These are phyloP conservation scores for Ctenosaura bakeri DNA, from an alignment of 2,797 vertebrate genomes.

Conservation along the genomic window DNA sequence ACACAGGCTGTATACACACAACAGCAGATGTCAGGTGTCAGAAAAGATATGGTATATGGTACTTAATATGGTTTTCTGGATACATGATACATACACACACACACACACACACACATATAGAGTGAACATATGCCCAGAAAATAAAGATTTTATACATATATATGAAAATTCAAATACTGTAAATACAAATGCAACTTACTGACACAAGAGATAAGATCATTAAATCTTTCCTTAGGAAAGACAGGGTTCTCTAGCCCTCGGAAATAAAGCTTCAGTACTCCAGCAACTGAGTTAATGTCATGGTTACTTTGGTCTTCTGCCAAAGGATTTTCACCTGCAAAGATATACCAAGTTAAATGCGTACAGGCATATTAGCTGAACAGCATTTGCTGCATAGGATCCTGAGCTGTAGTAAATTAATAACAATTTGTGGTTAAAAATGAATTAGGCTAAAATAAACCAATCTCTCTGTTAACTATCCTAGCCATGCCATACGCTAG, in stretches of 20 bases:
- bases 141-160: too few species aligned
- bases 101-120: too few species aligned
- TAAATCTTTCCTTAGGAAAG: slow-evolving; percentile 99
- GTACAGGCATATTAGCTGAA: slow-evolving; percentile 50
- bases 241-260: slow-evolving; percentile 97
- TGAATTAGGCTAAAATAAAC: slow-evolving; percentile 70
- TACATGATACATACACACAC: slow-evolving; percentile 11
- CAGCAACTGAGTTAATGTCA: slow-evolving; percentile 99
- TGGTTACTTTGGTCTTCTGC: slow-evolving; percentile 96
- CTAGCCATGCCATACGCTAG: slow-evolving; percentile 20
- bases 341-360: slow-evolving; percentile 71
- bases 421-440: slow-evolving; percentile 79
- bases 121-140: too few species aligned
- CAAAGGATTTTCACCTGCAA: slow-evolving; percentile 95
- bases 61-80: slow-evolving; percentile 64
- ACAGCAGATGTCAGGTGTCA: slow-evolving; percentile 64
- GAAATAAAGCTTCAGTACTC: slow-evolving; percentile 98
- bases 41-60: slow-evolving; percentile 53
- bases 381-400: slow-evolving; percentile 63
- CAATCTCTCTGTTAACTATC: slow-evolving; percentile 64
- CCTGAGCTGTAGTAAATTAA: slow-evolving; percentile 76
- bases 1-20: slow-evolving; percentile 53
- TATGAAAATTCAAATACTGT: background rate
- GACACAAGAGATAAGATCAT: slow-evolving; percentile 95
- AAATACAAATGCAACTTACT: slow-evolving; percentile 86